Evolutionary conservation across 2,888 invertebrate genomes (phyloP), one percentile per base, ranked within the genome.

Genomic region (Conistra vaccinii): DNA sequence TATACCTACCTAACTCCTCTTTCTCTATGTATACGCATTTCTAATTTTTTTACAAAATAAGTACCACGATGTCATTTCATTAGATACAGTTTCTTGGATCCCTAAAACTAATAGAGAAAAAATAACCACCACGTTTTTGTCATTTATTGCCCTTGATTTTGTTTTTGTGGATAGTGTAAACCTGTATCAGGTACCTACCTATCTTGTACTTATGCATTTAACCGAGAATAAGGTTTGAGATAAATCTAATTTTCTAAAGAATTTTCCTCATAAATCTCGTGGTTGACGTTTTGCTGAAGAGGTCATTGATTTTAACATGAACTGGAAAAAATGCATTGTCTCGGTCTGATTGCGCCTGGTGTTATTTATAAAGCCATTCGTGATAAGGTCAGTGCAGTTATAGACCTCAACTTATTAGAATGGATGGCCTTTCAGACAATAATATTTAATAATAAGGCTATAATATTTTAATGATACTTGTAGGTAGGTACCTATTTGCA

Each of bases 281-380:
- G 66, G 53, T 58, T 70, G 71, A 32, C 57, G 65, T 69, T 66
- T 69, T 80, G 23, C 72, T 81, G 29, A 66, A 80, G 61, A 85
- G 87, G 81, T 87, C 87, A 77, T 74, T 65, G 69, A 70, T 76
- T 73, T 39, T 76, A 80, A 62, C 63, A 42, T 70, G 69, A 75
- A 72, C 60, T 77, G 71, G 55, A 79, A 87, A 82, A 87, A 85
- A 75, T 66, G 65, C 76, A 85, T 72, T 82, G 88, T 86, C 77
- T 73, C 87, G 86, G 81, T 88, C 88, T 84, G 85, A 88, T 88
- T 83, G 62, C 74, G 78, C 53, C 67, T 73, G 68, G n/a, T 76
- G 70, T 86, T 85, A 79, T 85, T 81, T 81, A 83, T 78, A 80
- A 83, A 83, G 68, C 76, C 75, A 76, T 77, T 79, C 69, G 62